phyloP scores from a whole-genome alignment of 2,113 vertebrate genomes.

The Tiliqua scincoides region DNA sequence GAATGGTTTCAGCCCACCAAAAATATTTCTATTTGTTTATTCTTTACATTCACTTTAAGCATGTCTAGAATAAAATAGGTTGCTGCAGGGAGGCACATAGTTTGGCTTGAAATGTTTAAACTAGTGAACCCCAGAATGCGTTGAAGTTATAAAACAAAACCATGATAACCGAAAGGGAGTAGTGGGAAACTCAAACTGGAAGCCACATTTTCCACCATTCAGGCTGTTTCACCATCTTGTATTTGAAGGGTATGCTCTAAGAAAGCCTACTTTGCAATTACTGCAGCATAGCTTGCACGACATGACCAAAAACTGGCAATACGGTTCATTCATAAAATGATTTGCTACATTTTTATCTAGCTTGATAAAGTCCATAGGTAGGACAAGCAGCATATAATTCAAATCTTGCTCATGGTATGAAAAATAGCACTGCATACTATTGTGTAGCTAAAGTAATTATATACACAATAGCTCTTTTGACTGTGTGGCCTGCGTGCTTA shows the following conservation, averaged over 20 bases:
- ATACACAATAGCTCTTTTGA: constrained; percentile 39
- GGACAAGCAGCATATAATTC: constrained; percentile 41
- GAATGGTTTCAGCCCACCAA: constrained; percentile 23
- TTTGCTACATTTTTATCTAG: constrained; percentile 12
- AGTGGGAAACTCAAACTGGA: constrained; percentile 76
- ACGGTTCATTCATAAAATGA: constrained; percentile 35
- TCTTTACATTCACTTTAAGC: constrained; percentile 51
- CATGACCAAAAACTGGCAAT: constrained; percentile 51
- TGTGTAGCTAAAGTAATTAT: constrained; percentile 18
- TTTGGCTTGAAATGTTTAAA: constrained; percentile 74
- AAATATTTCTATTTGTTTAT: constrained; percentile 33
- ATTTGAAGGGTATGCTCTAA: constrained; percentile 51
- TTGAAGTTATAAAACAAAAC: constrained; percentile 60
- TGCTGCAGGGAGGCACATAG: constrained; percentile 60
- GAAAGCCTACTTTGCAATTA: constrained; percentile 34
- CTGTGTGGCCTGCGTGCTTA: not conserved
- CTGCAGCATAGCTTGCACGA: constrained; percentile 43
- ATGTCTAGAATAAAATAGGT: constrained; percentile 42
- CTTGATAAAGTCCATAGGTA: constrained; percentile 33
- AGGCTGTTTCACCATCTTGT: constrained; percentile 55
- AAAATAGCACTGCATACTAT: constrained; percentile 1
- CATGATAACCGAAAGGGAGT: constrained; percentile 54
- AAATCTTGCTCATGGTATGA: constrained; percentile 22
- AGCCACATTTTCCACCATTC: constrained; percentile 59
- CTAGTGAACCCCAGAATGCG: constrained; percentile 72